phyloP scores from a whole-genome alignment of 2,888 invertebrate species.

The Monopis laevigella region DNA sequence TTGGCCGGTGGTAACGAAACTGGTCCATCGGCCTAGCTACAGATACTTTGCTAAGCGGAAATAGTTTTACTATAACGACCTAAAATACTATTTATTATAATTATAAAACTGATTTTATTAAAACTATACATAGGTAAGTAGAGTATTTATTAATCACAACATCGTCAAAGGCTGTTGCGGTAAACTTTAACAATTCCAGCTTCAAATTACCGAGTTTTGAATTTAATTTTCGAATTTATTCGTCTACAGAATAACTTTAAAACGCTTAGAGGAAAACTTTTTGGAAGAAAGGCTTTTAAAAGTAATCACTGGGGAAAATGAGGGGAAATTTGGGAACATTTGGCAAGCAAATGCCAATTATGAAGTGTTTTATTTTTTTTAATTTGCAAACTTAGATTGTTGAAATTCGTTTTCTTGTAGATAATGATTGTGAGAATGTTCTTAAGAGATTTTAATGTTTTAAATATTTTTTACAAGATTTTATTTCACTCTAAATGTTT shows the following conservation, averaged over 20 bases:
- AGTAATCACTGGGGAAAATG: slow-evolving; percentile 48
- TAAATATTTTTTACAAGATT: too few relatives aligned
- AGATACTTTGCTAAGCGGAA: too few relatives aligned
- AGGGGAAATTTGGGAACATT: slow-evolving; percentile 41
- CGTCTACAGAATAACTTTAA: slow-evolving; percentile 17
- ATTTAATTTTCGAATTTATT: slow-evolving; percentile 49
- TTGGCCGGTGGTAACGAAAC: too few relatives aligned
- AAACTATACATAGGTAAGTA: too few relatives aligned
- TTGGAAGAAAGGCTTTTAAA: slow-evolving; percentile 43
- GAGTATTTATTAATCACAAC: slow-evolving; percentile 21
- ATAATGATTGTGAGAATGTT: too few relatives aligned
- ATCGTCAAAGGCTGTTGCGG: slow-evolving; percentile 28
- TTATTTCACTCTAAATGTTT: too few relatives aligned
- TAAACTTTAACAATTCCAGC: slow-evolving; percentile 28
- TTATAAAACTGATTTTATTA: too few relatives aligned
- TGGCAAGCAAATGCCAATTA: slow-evolving; percentile 41
- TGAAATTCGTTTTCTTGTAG: slow-evolving; percentile 21
- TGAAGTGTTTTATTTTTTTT: slow-evolving; percentile 49
- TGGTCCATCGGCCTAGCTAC: too few relatives aligned
- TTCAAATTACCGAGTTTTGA: slow-evolving; percentile 37
- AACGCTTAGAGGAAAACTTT: slow-evolving; percentile 2
- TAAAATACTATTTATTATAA: too few relatives aligned
- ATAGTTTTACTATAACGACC: too few relatives aligned
- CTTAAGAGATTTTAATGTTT: too few relatives aligned
- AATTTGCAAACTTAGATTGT: slow-evolving; percentile 35